Base-by-base conservation (phyloP, 2,888 invertebrate genomes). In the Nomada lathburiana region DNA sequence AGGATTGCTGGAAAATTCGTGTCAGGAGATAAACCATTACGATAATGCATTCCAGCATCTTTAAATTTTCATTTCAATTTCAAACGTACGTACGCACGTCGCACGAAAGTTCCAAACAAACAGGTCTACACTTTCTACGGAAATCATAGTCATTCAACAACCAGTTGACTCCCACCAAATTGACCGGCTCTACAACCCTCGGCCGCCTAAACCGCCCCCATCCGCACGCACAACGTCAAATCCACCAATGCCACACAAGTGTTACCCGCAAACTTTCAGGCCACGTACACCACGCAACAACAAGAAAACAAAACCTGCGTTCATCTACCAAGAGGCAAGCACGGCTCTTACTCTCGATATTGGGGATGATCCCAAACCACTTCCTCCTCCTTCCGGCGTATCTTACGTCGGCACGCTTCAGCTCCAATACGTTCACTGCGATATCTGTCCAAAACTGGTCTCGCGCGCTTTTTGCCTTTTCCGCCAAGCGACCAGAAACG, bases 341-440 rank as follows among this genome's bases (percentile, higher is more conserved):
- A 20, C 29, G 44, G 23, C 20, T 69, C 80, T 80, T 80, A 71
- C 80, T 80, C 63, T 80, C 44, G 69, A 67, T 29, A 57, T 65
- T 55, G 36, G 11, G 80, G 80, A 47, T 67, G 60, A 79, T 72
- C 80, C 80, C 57, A 79, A 52, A 57, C 26, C 26, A 57, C 26
- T 44, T 18, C 18, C 59, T 68, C 80, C 71, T 44, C 60, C 62
- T 72, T 50, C 62, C 67, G 57, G 44, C 63, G 67, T 42, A 70
- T 52, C 63, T 67, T 55, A 42, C n/a, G 53, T 26, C 18, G 13
- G 20, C 11, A 23, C 26, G 64, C 44, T 63, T 44, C 44, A 70
- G 47, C 68, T 57, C 23, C 62, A 53, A 63, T 79, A 78, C 80
- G 78, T 72, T 78, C 79, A 78, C 80, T 71, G 36, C 1, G 26